Evolutionary conservation across 2,113 vertebrate genomes (phyloP).

Genomic region (Sinocyclocheilus anshuiensis): DNA sequence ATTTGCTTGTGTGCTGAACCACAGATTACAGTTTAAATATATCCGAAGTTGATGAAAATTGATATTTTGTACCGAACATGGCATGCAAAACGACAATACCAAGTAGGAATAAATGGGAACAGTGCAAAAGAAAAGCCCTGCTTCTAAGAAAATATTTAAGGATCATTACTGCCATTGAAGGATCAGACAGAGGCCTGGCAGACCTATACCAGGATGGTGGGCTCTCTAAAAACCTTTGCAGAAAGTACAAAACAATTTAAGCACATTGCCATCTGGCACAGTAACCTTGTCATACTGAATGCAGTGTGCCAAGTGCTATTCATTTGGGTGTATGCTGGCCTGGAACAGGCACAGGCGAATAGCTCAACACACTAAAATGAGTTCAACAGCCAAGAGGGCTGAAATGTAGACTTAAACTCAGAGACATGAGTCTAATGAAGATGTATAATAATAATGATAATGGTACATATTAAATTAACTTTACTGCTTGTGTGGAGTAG

Average conservation of each 20-base stretch:
- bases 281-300: conserved; percentile 23
- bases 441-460: conserved; percentile 16
- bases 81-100: background rate
- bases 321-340: conserved; percentile 10
- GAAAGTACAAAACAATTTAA: conserved; percentile 37
- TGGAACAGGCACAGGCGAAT: conserved; percentile 3
- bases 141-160: conserved; percentile 35
- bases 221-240: conserved; percentile 37
- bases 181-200: conserved; percentile 12
- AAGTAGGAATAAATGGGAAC: too few relatives aligned
- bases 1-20: conserved; percentile 17
- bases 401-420: conserved; percentile 18
- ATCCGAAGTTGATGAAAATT: conserved; percentile 8
- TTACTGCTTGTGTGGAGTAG: background rate
- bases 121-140: background rate
- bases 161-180: conserved; percentile 20
- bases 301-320: conserved; percentile 38
- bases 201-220: background rate
- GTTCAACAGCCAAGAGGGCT: conserved; percentile 26
- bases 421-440: conserved; percentile 16
- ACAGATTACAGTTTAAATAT: conserved; percentile 35
- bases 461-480: conserved; percentile 15
- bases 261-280: conserved; percentile 43
- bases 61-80: conserved; percentile 9
- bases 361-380: conserved; percentile 11